Base-by-base conservation (phyloP, 2,797 vertebrate species). In the Pelochelys cantorii region DNA sequence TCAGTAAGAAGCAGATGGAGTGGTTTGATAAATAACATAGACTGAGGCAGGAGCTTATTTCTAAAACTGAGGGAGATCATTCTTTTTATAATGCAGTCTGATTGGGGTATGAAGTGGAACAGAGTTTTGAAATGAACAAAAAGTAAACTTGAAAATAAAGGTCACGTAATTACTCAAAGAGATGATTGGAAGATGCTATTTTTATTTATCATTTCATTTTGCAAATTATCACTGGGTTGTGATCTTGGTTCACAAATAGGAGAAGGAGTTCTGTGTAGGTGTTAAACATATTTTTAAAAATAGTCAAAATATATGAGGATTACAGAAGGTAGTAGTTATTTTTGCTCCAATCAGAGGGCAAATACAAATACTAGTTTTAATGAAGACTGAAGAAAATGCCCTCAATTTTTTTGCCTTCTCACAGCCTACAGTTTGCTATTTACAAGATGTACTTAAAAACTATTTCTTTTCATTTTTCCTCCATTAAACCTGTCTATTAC, bases 171-270 rank as follows among this genome's bases (percentile, higher is more conserved):
- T 87, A 88, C 34, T 68, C 29, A 92, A 81, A 94, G 82, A 77
- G 60, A 54, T 27, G 78, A 68, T 78, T 88, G 48, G 37, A 29
- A 13, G 75, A 91, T 91, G 57, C 80, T 97, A 88, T 93, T 97
- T 97, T 97, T 96, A 88, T 89, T 96, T 96, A 92, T 91, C 18
- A 62, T 92, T 93, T n/a, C 79, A 80, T 91, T 37, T 96, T 86
- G 96, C 54, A 95, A 92, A 90, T 87, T 77, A 89, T 83, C 87
- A 84, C 60, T 84, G 84, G 84, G 57, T 95, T 96, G 96, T 79
- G 29, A 89, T 94, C 85, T 48, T 87, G 93, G 84, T 90, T 96
- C 13, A 90, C 84, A 97, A 97, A 95, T 75, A 75, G 85, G 95
- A 91, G 60, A 93, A 83, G 81, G 25, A 94, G 86, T 91, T 71